Conservation (phyloP, 2,888 invertebrate genomes). For the Suillia variegata region DNA sequence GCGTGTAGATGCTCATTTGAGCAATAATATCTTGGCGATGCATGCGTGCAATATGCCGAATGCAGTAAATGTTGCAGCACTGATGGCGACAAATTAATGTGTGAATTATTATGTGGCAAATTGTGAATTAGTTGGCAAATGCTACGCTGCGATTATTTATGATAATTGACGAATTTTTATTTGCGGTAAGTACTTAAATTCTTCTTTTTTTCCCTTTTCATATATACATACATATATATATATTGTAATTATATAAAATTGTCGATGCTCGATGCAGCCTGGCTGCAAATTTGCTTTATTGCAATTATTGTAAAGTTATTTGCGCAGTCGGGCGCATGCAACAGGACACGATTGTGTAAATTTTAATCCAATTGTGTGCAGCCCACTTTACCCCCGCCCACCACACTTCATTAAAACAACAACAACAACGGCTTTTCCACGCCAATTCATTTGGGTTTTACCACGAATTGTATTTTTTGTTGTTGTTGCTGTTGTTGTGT, state of each 20-base stretch:
- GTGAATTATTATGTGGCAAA: conserved; percentile 41
- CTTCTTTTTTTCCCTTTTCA: too few species aligned
- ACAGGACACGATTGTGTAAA: conserved; percentile 44
- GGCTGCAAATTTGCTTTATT: not conserved
- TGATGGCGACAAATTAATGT: conserved; percentile 35
- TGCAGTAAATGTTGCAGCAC: too few species aligned
- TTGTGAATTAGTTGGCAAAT: conserved; percentile 39
- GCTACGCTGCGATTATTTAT: conserved; percentile 19
- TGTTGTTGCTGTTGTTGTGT: conserved; percentile 3
- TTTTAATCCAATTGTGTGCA: conserved; percentile 53
- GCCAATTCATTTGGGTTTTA: conserved; percentile 49
- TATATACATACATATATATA: too few species aligned
- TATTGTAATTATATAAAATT: too few species aligned
- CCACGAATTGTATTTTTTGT: conserved; percentile 8
- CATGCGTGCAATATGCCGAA: too few species aligned
- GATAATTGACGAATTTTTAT: not conserved
- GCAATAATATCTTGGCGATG: too few species aligned
- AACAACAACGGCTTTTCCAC: conserved; percentile 42
- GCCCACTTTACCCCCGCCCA: conserved; percentile 41
- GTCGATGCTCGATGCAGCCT: too few species aligned
- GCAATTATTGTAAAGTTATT: conserved; percentile 6
- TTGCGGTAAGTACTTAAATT: not conserved
- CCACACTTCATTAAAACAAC: not conserved
- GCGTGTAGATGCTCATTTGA: too few species aligned
- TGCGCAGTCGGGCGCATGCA: conserved; percentile 16